Base-by-base conservation (phyloP, 2,113 vertebrate genomes). In the Callopanchax toddi region DNA sequence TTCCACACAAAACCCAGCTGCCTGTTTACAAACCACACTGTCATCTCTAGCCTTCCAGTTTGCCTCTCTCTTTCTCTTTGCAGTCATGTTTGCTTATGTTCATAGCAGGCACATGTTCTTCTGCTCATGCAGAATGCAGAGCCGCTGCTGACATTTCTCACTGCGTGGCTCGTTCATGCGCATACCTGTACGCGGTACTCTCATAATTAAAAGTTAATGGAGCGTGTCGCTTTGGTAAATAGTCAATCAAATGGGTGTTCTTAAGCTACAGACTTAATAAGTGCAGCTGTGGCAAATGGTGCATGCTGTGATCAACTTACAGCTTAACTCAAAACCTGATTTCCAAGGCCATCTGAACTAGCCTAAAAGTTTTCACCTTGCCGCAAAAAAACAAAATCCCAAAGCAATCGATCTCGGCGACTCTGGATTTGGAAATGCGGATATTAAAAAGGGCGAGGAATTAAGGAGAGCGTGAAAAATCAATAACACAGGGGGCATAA, bases 21-120 rank as follows among this genome's bases (percentile, higher is more conserved):
- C 86, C 85, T 87, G 84, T 89, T 89, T 89, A 89, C 87, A 91
- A 89, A 87, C 80, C 82, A 81, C 82, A 87, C 84, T 89, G 85
- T 89, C 86, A 87, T 84, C 82, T 74, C 71, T 67, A 79, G 60
- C 67, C 81, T 82, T 81, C 63, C 81, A 82, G 78, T 87, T 84
- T 79, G 72, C 74, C 65, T 83, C 80, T 62, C 71, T 82, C 64
- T 81, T 76, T 66, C 74, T 79, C 64, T 71, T 71, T 74, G 74
- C 79, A 71, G 70, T 79, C 74, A 57, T 84, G 73, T 86, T 84
- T 81, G 71, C 75, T 81, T 69, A 67, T 56, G 60, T 73, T 76
- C 10, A 60, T 53, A 34, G 45, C 53, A 46, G 67, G 68, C 72
- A 69, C 75, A 68, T 60, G 79, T 61, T 72, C 65, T 49, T 45